These are phyloP conservation scores for Mythimna ferrago DNA, from an alignment of 2,888 invertebrate genomes.

Conservation along the genomic window DNA sequence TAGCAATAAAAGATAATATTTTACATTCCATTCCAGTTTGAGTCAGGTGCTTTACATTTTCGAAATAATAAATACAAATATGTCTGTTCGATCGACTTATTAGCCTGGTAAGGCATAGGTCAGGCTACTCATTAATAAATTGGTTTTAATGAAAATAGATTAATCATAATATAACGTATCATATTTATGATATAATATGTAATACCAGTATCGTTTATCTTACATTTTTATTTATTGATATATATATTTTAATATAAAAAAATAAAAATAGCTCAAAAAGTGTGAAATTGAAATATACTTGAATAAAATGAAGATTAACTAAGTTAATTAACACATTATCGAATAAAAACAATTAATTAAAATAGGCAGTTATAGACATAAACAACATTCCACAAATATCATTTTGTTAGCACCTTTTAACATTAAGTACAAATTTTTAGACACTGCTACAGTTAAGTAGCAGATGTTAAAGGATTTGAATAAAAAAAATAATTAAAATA, in stretches of 20 bases:
- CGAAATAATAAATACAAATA: conserved; percentile 8
- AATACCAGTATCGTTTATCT: neutral
- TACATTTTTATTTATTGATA: neutral
- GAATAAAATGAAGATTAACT: neutral
- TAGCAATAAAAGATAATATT: conserved; percentile 22
- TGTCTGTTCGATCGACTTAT: neutral
- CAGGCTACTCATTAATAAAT: conserved; percentile 18
- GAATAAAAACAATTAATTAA: neutral
- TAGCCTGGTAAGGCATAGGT: conserved; percentile 6
- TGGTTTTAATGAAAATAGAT: neutral
- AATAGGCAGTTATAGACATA: neutral
- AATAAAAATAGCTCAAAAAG: too few relatives aligned
- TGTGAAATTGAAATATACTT: neutral
- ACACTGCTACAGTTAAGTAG: conserved; percentile 47
- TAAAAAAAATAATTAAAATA: conserved; percentile 54
- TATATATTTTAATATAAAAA: neutral
- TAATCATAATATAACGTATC: neutral
- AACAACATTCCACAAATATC: conserved; percentile 38
- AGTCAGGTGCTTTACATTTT: conserved; percentile 20
- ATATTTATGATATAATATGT: neutral
- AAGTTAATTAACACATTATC: neutral
- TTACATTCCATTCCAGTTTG: conserved; percentile 40
- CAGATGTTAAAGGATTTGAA: conserved; percentile 41
- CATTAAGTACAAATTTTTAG: conserved; percentile 16
- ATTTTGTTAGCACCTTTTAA: conserved; percentile 28